Base-by-base conservation (phyloP, 2,888 invertebrate genomes). In the Yponomeuta malinellus region DNA sequence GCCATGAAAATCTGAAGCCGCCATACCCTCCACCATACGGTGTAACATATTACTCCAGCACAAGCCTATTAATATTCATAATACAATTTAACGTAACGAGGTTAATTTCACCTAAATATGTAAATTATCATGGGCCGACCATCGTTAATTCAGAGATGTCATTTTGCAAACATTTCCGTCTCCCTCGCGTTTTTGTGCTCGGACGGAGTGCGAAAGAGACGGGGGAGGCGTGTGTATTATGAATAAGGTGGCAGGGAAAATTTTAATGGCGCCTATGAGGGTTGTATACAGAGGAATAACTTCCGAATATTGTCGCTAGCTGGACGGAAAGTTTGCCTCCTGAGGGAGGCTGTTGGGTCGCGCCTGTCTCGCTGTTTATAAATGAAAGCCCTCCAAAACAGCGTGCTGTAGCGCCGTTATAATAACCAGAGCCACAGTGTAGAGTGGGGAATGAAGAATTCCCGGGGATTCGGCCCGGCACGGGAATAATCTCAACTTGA, bases 121-220 rank as follows among this genome's bases (percentile, higher is more conserved):
- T 93, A 93, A 93, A 93, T 93, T 92, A 93, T 93, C 90, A 92
- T 92, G 90, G 91, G 89, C 91, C 90, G 92, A 90, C 92, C 92
- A 90, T 86, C 89, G 88, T 90, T 90, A 89, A 89, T 91, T 89
- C 84, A 77, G 85, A 89, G 88, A 89, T 89, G 91, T 88, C 91
- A 89, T 85, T 88, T 87, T 86, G 86, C 81, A 85, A 89, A 88
- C 90, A 88, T 86, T 88, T 82, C 82, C 71, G 23, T 83, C 85
- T 76, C 84, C 6, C 73, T 89, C 81, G 0, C 74, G 70, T 83
- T 65, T 73, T 52, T 73, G 70, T 66, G 31, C 71, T 69, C 72
- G 10, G 73, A 72, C 76, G 63, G 71, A 67, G 81, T 72, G 76
- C 1, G 79, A 86, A 78, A 81, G 80, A 78, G 88, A 85, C 73